Evolutionary conservation across 2,797 vertebrate genomes (phyloP).

Genomic region (Zalophus californianus): DNA sequence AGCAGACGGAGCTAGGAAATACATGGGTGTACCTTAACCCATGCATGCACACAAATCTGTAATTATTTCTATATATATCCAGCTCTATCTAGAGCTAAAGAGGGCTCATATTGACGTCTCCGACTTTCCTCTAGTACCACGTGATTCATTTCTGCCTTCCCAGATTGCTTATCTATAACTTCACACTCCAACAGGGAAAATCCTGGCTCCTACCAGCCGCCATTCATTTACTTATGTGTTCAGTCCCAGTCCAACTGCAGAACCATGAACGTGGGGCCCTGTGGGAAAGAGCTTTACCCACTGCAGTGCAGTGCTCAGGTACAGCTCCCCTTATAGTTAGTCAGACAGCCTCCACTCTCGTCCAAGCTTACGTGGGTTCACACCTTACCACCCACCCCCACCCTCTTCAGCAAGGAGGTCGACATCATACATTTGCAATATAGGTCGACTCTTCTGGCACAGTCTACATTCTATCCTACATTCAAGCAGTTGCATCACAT

Average conservation of each 20-base stretch:
- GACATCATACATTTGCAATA: background rate
- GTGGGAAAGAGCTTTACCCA: background rate
- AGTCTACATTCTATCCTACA: background rate
- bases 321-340: background rate
- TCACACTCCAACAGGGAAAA: background rate
- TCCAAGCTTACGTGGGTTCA: background rate
- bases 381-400: background rate
- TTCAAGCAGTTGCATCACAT: background rate
- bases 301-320: accelerated
- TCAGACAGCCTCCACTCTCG: background rate
- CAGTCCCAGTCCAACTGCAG: background rate
- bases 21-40: background rate
- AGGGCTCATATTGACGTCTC: background rate
- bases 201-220: background rate
- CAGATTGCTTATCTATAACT: background rate
- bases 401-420: background rate
- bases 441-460: background rate
- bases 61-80: background rate
- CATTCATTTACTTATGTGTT: background rate
- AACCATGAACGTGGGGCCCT: background rate
- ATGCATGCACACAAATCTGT: accelerated
- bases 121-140: background rate
- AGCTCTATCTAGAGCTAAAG: background rate
- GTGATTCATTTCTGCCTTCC: background rate
- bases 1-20: background rate